Evolutionary conservation across 2,113 vertebrate genomes (phyloP), one percentile per base, ranked within the genome.

Genomic region (Rafetus swinhoei): DNA sequence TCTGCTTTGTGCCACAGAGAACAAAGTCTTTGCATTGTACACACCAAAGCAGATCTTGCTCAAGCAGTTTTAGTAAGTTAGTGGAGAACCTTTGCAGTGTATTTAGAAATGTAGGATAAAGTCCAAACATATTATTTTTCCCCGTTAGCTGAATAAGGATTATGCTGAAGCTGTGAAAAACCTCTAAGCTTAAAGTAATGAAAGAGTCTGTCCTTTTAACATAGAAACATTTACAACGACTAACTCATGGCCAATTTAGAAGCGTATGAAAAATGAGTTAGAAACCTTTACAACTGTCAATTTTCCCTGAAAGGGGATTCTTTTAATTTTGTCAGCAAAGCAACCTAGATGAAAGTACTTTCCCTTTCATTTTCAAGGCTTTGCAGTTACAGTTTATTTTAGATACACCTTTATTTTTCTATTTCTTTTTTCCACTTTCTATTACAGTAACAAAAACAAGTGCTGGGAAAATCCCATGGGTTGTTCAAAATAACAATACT

Each of bases 41-140:
- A 94, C 96, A 97, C 91, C 83, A 86, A 88, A 94, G 81, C 92
- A 90, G 89, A 86, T 96, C 95, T 95, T 93, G 89, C 96, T 95
- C 93, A 93, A 90, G 93, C 94, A 89, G 91, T 69, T 96, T 96
- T 74, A 94, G 55, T 56, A 65, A 60, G 79, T 45, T 62, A 79
- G 82, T 81, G 82, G 87, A 81, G 82, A 93, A 85, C 85, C 83
- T 93, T 82, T 88, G 79, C 87, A 86, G 76, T 95, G 77, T 95
- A 15, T 96, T 96, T 93, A 92, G 95, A 97, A 96, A 93, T 57
- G 90, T 59, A 84, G 91, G 95, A 91, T 95, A 84, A 96, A 96
- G 96, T 93, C 94, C 83, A 87, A 94, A 25, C 25, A 81, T 27
- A 56, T 88, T 83, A 81, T 59, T 95, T 92, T 29, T 14, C 13